phyloP scores from a whole-genome alignment of 2,113 vertebrate genomes.

The Anhinga rufa region DNA sequence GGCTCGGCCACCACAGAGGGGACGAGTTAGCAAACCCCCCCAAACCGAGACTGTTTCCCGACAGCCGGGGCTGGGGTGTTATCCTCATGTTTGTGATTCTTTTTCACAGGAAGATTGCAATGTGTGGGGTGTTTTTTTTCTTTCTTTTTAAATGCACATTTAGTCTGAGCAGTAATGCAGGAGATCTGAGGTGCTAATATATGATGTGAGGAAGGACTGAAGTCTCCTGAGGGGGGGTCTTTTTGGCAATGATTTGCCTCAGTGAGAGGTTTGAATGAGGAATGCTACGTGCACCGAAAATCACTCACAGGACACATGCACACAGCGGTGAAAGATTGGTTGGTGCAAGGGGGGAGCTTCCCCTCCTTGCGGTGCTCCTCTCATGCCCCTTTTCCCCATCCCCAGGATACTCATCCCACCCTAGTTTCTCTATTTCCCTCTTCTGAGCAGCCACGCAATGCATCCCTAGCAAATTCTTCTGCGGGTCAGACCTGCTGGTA shows the following conservation, averaged over 20 bases:
- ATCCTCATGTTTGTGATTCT: constrained; percentile 63
- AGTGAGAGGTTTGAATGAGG: constrained; percentile 43
- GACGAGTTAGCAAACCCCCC: neutral
- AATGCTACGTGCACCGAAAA: neutral
- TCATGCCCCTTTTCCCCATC: neutral
- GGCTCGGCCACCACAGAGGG: neutral
- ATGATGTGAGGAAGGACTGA: constrained; percentile 67
- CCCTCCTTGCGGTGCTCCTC: neutral
- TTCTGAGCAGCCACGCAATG: neutral
- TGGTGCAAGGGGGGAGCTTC: neutral
- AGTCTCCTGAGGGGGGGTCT: constrained; percentile 40
- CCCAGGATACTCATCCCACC: accelerated
- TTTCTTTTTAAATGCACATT: constrained; percentile 65
- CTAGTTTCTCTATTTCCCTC: neutral
- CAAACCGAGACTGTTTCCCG: neutral
- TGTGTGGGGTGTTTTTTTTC: neutral
- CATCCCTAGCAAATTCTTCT: neutral
- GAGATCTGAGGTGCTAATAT: constrained; percentile 63
- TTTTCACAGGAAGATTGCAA: constrained; percentile 59
- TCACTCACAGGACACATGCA: constrained; percentile 15
- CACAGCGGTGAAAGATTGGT: neutral
- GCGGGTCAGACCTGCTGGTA: neutral
- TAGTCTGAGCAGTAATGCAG: constrained; percentile 60
- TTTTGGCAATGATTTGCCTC: constrained; percentile 50
- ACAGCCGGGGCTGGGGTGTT: constrained; percentile 50